Base-by-base conservation (phyloP, 2,797 vertebrate genomes). In the Aldrovandia affinis region DNA sequence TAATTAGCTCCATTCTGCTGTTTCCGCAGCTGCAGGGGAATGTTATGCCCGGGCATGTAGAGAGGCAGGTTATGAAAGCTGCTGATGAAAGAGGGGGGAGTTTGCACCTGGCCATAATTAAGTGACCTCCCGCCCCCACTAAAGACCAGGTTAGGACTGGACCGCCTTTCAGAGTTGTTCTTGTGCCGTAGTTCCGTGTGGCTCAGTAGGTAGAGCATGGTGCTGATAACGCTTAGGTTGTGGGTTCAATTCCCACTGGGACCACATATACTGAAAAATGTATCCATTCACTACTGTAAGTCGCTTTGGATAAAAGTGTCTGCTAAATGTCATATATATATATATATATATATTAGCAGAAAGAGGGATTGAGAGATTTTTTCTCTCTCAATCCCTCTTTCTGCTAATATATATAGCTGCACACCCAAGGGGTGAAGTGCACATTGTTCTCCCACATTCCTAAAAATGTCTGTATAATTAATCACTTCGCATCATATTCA, bases 1-100 rank as follows among this genome's bases (percentile, higher is more conserved):
- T 82, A 70, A 85, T 83, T 85, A 85, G 61, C 36, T 65, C 30
- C 25, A 12, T 54, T 80, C 36, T 65, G 57, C 61, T 63, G 33
- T 59, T 85, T 55, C 61, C 55, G 50, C 75, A 25, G 81, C 55
- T 20, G 15, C 9, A 28, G 84, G 50, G 42, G 25, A 14, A 39
- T 25, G 52, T 54, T 82, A n/a, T 50, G 30, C 42, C 70, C 63
- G 28, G n/a, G 61, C 15, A 20, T 33, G 80, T 28, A 70, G 44
- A 14, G n/a, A 15, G 30, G 44, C 42, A 81, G 30, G 50, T 84
- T 59, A 84, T 55, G 42, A 54, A 50, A 70, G n/a, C 42, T 65
- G 28, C 22, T 22, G 39, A 57, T 22, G 25, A 6, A 52, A 57
- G 63, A 20, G 36, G 65, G 50, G 18, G 25, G 28, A 54, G 4